Base-by-base conservation (phyloP, 2,113 vertebrate genomes). In the Sprattus sprattus region DNA sequence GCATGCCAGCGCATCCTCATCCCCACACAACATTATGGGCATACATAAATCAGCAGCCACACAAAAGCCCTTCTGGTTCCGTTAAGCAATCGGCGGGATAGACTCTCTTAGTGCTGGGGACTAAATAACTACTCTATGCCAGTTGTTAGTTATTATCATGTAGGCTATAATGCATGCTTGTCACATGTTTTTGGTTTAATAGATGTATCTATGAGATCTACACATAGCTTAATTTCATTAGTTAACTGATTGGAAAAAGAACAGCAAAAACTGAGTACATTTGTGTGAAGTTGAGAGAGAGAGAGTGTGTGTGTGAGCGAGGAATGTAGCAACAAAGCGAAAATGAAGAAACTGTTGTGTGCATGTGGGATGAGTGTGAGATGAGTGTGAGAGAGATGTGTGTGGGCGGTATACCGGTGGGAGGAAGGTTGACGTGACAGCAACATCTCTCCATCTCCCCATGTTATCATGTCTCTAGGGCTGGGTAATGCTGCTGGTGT, bases 11-110 rank as follows among this genome's bases (percentile, higher is more conserved):
- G 11, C 71, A 32, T 54, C 67, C 47, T 52, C 54, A 44, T 67
- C 71, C 28, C 71, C 0, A 15, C 50, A 85, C 81, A 32, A 39
- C 71, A 78, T 39, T 39, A 78, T 67, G 44, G 71, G 3, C 28
- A 32, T 39, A 28, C 71, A 78, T 78, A 78, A 78, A 78, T 78
- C 71, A 78, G 32, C 71, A 78, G 28, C 71, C 28, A 32, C 71
- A 78, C 71, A 78, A 78, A 78, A 15, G 71, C 71, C 71, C 20
- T 9, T 32, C 71, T 32, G 71, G 4, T 78, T 78, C 28, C 28
- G 28, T 78, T 32, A 78, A 15, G 32, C 71, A 13, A 28, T 44
- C 13, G 16, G 71, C 71, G 15, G 10, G 18, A 78, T 44, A 13
- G 71, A 78, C 71, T 78, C 67, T 71, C 64, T 39, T 15, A 13